Evolutionary conservation across 2,797 vertebrate species (phyloP), one percentile per base, ranked within the genome.

Genomic region (Nothura maculosa): DNA sequence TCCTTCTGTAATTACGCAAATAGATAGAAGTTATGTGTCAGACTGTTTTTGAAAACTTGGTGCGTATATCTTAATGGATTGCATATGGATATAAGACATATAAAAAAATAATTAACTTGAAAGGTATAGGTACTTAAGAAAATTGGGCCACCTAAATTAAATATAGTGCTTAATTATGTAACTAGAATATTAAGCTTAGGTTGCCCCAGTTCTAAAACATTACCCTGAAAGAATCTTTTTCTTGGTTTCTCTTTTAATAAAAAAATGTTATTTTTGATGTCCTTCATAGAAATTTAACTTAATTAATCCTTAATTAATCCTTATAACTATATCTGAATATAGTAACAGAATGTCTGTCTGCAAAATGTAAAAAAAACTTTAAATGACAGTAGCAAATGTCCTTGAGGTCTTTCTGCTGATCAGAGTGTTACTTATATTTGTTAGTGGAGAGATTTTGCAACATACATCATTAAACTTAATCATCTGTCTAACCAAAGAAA

Each of bases 381-480:
- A 97, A 97, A 97, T 97, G 62, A 36, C 64, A 95, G 86, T 91
- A 96, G 93, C 95, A 94, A 97, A 97, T 97, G 97, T 98, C 98
- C 98, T 99, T 98, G 98, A 97, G 92, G 95, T 98, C 92, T 96
- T 97, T 96, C 86, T 87, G 67, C 92, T 97, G 96, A 97, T 96
- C 96, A 97, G 94, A 96, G 81, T 93, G 77, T 95, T 93, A 75
- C 90, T 86, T 94, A 80, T 94, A 90, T 95, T 95, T 94, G 86
- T 97, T 96, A 96, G 94, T 94, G 57, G 58, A 89, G 87, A 95
- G 91, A 95, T 94, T 87, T 95, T 92, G 96, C 95, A 97, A 97
- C 97, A 97, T 98, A 97, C 96, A 97, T 98, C 98, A 98, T 98
- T 98, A 98, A 97, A 97, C 73, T 78, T 90, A 92, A 93, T 97